phyloP scores from a whole-genome alignment of 2,797 vertebrate species.

The Halcyon badia region DNA sequence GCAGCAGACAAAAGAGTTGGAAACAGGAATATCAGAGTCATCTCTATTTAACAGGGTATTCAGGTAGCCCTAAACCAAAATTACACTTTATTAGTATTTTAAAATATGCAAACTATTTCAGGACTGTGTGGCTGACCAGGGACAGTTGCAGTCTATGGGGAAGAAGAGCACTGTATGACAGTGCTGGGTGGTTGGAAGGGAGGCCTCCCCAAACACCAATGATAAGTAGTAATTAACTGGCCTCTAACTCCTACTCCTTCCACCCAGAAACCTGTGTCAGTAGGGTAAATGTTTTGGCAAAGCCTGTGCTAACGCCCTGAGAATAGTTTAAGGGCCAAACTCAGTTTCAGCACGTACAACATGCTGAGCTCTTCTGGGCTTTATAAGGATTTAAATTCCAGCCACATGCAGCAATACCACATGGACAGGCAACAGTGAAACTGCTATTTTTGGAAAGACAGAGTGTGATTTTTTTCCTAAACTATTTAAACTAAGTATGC shows the following conservation, averaged over 20 bases:
- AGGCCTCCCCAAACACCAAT: background rate
- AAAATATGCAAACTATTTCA: conserved; percentile 26
- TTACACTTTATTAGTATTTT: background rate
- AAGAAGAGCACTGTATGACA: background rate
- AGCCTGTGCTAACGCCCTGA: background rate
- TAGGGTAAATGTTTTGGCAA: background rate
- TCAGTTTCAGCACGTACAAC: background rate
- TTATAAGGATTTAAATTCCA: conserved; percentile 37
- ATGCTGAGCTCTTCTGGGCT: conserved; percentile 1
- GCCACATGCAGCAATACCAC: background rate
- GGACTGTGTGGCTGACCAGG: background rate
- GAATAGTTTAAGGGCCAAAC: background rate
- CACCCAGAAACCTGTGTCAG: background rate
- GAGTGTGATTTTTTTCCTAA: background rate
- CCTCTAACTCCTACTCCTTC: background rate
- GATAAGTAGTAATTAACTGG: background rate
- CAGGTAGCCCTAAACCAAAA: background rate
- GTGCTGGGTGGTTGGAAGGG: background rate
- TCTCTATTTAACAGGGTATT: background rate
- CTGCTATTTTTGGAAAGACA: conserved; percentile 35
- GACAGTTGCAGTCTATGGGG: background rate
- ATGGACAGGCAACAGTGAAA: background rate
- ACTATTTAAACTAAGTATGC: background rate
- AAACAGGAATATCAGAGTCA: background rate
- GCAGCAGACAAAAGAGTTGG: background rate